Evolutionary conservation across 1,140 invertebrate genomes (phyloP).

Genomic region (Aphelinus certus): DNA sequence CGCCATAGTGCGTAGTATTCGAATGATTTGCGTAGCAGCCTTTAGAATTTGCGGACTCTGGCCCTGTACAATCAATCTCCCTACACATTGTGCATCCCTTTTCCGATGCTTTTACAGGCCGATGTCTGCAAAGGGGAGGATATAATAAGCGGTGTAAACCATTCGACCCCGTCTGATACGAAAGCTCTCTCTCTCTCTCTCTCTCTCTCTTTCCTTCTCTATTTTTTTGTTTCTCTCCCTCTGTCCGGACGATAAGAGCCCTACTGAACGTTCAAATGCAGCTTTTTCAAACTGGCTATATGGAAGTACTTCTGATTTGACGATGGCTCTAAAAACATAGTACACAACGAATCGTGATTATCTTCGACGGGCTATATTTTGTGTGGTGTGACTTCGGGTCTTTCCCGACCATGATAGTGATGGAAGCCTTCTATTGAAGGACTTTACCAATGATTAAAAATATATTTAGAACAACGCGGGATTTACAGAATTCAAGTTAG

Average conservation of each 20-base stretch:
- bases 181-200: not conserved
- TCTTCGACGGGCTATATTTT: too few species aligned
- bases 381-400: too few species aligned
- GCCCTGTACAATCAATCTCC: constrained; percentile 19
- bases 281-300: not conserved
- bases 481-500: too few species aligned
- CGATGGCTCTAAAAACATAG: not conserved
- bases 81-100: not conserved
- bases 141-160: constrained; percentile 22
- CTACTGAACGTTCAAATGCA: not conserved
- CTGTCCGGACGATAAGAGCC: too few species aligned
- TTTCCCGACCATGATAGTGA: too few species aligned
- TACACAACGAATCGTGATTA: too few species aligned
- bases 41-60: not conserved
- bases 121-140: constrained; percentile 8
- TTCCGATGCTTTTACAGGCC: constrained; percentile 13
- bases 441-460: too few species aligned
- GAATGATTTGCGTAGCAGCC: not conserved
- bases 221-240: not conserved
- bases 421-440: too few species aligned
- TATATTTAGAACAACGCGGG: too few species aligned
- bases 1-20: not conserved
- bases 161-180: not conserved
- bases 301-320: not conserved
- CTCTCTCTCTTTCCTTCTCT: not conserved